phyloP scores from a whole-genome alignment of 2,113 vertebrate genomes.

The Pseudopodoces humilis region DNA sequence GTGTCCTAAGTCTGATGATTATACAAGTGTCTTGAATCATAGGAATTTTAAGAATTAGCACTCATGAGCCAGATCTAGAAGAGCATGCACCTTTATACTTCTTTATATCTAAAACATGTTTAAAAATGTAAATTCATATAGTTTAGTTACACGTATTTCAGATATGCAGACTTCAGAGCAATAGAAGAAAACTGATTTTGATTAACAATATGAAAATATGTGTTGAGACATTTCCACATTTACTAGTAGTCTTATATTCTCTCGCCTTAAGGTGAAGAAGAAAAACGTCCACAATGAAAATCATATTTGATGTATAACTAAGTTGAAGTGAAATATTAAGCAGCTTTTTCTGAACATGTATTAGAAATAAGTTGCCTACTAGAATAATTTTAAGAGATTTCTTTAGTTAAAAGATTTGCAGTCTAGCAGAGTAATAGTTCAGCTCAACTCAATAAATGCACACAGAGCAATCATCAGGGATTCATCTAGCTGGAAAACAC shows the following conservation, averaged over 20 bases:
- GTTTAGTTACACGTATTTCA: background rate
- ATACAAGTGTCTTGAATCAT: background rate
- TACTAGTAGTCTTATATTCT: background rate
- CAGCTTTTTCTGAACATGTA: background rate
- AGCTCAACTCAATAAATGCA: background rate
- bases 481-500: background rate
- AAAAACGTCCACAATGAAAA: background rate
- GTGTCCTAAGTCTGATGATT: background rate
- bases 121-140: background rate
- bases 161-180: background rate
- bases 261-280: constrained; percentile 1
- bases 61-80: background rate
- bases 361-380: background rate
- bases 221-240: background rate
- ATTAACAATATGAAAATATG: background rate
- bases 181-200: background rate
- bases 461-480: background rate
- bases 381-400: background rate
- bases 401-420: background rate
- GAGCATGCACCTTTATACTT: background rate
- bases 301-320: constrained; percentile 19
- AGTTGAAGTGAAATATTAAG: background rate
- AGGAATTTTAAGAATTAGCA: background rate
- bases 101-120: background rate
- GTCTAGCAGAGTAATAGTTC: background rate